A percentile compares a stretch with the other conserved stretches of the same genome.
Conservation (phyloP, 2,888 invertebrate species). For the Biston stratarius region DNA sequence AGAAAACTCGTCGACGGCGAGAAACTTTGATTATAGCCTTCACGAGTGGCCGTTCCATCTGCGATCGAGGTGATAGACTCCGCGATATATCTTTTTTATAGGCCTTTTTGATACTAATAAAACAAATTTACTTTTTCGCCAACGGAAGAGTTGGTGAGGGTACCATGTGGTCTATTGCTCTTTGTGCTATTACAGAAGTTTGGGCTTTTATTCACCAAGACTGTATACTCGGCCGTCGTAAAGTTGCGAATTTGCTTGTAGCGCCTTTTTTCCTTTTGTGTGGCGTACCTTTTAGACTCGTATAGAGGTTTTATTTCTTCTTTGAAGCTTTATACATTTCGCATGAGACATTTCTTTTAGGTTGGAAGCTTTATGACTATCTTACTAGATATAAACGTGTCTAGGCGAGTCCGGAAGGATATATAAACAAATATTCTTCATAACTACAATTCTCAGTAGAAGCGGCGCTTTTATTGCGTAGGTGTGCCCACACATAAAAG, state of each 20-base stretch:
- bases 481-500: conserved; percentile 48
- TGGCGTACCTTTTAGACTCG: conserved; percentile 59
- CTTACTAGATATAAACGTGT: conserved; percentile 68
- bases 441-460: conserved; percentile 37
- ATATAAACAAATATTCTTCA: conserved; percentile 54
- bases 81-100: conserved; percentile 82
- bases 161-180: conserved; percentile 75
- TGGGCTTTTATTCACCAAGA: conserved; percentile 65
- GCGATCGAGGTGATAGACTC: conserved; percentile 82
- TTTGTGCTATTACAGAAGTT: conserved; percentile 68
- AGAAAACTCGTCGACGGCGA: conserved; percentile 81
- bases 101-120: conserved; percentile 83
- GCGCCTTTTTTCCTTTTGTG: conserved; percentile 56
- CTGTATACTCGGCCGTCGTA: conserved; percentile 52
- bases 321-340: conserved; percentile 68
- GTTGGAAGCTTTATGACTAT: conserved; percentile 67
- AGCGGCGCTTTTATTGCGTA: conserved; percentile 46
- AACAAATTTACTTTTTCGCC: conserved; percentile 80
- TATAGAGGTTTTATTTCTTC: conserved; percentile 66
- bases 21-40: conserved; percentile 85
- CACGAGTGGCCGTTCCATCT: conserved; percentile 79
- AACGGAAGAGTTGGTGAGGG: conserved; percentile 68
- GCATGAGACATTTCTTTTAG: conserved; percentile 64
- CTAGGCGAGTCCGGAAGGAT: conserved; percentile 52
- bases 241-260: conserved; percentile 63